Evolutionary conservation across 1,140 invertebrate genomes (phyloP), one percentile per base, ranked within the genome.

Genomic region (Thaumetopoea pityocampa): DNA sequence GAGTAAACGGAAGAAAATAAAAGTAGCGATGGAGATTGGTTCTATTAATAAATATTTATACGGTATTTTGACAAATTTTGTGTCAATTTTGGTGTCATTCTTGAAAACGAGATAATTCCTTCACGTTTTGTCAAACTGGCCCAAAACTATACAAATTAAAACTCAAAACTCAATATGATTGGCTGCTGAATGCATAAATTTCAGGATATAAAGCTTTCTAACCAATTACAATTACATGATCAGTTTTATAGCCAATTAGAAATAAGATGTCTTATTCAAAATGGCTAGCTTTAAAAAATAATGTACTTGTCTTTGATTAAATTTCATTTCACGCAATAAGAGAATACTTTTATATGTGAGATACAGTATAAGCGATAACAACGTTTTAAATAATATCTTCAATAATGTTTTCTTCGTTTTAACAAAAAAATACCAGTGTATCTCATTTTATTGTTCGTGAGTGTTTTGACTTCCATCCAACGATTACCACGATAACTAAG

Each of bases 51-150:
- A n/a, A n/a, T 71, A 66, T 78, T 73, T 72, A 70, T 66, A 78
- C 64, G 67, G 67, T 74, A 67, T 73, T 82, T 76, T 80, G 79
- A 80, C 73, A 80, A 82, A 72, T 83, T 77, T 73, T 76, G 55
- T 78, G 67, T 74, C 64, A 68, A 66, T 54, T 55, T 50, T 53
- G 27, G 37, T 63, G 51, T 55, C 45, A 53, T 34, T 52, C 45
- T 29, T 51, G 55, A 46, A 47, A 47, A 47, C 35, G 44, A 47
- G 44, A 38, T 38, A 35, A 29, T 28, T 38, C 18, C 4, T 10
- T 42, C 15, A 14, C 7, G 14, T n/a, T 22, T 23, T 43, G 40
- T 43, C 40, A 43, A 43, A 43, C 9, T 27, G 8, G 6, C 9
- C 5, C n/a, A 15, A 5, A 4, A 32, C 12, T 8, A 6, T 4